A percentile compares a stretch with the other conserved stretches of the same genome.
phyloP scores from a whole-genome alignment of 2,113 vertebrate species.

The Alligator mississippiensis region DNA sequence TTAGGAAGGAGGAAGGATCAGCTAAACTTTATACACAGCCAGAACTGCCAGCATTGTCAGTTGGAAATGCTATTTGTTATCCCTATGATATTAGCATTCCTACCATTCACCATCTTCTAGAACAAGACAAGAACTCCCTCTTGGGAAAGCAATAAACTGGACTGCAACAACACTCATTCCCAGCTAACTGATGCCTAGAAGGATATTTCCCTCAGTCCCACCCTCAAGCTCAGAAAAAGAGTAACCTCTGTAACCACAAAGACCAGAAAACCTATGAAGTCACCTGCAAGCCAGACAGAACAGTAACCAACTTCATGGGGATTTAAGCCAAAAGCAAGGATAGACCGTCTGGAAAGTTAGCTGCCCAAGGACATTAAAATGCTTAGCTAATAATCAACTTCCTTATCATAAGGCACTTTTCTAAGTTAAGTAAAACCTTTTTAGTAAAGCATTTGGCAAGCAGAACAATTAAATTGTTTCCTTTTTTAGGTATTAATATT shows the following conservation, averaged over 20 bases:
- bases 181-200: too few species aligned
- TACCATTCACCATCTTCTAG: slow-evolving; percentile 23
- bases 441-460: neutral
- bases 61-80: slow-evolving; percentile 22
- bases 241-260: neutral
- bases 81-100: neutral
- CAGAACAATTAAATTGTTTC: neutral
- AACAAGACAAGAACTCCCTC: slow-evolving; percentile 1
- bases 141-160: neutral
- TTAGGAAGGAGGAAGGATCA: neutral
- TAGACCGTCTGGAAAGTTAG: neutral
- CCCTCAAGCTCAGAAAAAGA: neutral
- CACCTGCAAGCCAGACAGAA: neutral
- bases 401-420: neutral
- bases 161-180: neutral
- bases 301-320: neutral
- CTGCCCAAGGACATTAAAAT: neutral
- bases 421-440: neutral
- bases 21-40: slow-evolving; percentile 24
- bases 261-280: neutral
- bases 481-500: neutral
- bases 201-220: neutral
- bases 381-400: neutral
- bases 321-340: neutral
- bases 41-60: slow-evolving; percentile 33